phyloP scores from a whole-genome alignment of 2,797 vertebrate genomes.

The Podarcis siculus region DNA sequence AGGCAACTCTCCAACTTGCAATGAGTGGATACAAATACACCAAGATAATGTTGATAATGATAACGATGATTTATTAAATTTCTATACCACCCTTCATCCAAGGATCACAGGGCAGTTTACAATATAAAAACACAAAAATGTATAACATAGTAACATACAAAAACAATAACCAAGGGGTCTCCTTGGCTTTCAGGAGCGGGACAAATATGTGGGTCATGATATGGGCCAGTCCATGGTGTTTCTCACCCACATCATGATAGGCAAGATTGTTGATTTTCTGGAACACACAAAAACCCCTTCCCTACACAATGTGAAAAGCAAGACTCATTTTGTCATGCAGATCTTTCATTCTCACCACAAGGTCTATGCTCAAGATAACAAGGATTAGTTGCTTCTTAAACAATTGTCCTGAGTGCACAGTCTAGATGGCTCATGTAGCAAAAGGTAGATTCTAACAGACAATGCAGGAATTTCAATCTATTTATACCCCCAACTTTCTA shows the following conservation, averaged over 20 bases:
- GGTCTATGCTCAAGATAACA: too few species aligned
- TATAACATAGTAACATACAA: too few species aligned
- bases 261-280: neutral
- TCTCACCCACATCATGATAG: neutral
- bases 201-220: neutral
- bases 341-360: neutral
- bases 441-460: too few species aligned
- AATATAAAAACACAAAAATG: too few species aligned
- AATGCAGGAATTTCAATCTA: neutral
- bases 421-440: neutral
- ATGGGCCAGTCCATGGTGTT: neutral
- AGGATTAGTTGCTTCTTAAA: neutral
- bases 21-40: neutral
- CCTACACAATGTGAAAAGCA: neutral
- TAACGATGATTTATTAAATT: too few species aligned
- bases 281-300: neutral
- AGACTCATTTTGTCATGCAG: too few species aligned
- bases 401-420: neutral
- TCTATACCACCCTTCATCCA: too few species aligned
- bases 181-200: fast-evolving
- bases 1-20: neutral
- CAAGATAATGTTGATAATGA: neutral
- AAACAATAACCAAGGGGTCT: neutral
- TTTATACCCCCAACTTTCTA: too few species aligned
- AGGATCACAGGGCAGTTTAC: too few species aligned